phyloP scores from a whole-genome alignment of 2,888 invertebrate genomes.

The Drosophila sordidapex region DNA sequence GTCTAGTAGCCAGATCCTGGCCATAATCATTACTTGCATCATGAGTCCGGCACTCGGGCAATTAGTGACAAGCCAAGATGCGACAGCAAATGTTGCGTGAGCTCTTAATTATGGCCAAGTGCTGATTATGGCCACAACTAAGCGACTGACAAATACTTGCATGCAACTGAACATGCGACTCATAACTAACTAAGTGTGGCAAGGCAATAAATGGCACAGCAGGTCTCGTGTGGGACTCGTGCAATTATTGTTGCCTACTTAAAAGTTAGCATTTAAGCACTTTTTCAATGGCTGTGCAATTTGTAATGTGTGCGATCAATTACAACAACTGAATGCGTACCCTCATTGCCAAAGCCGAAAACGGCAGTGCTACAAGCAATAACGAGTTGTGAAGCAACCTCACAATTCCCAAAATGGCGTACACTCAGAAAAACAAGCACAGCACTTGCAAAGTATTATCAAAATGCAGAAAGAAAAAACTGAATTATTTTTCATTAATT shows the following conservation, averaged over 20 bases:
- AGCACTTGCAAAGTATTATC: fast-evolving
- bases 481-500: not conserved
- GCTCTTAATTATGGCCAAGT: conserved; percentile 67
- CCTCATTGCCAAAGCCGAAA: conserved; percentile 57
- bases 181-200: conserved; percentile 48
- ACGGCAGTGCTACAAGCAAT: conserved; percentile 75
- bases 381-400: conserved; percentile 53
- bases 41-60: conserved; percentile 45
- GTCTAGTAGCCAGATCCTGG: conserved; percentile 34
- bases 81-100: conserved; percentile 61
- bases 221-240: not conserved
- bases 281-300: conserved; percentile 52
- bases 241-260: conserved; percentile 60
- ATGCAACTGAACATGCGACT: conserved; percentile 33
- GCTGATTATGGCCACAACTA: conserved; percentile 62
- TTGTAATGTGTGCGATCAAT: conserved; percentile 73
- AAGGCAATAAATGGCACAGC: conserved; percentile 30
- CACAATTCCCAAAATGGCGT: not conserved
- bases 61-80: conserved; percentile 69
- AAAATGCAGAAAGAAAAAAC: not conserved
- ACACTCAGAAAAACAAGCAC: not conserved
- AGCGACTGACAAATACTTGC: conserved; percentile 36
- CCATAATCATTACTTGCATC: conserved; percentile 76
- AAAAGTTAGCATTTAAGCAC: conserved; percentile 56
- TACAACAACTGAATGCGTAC: conserved; percentile 50